Evolutionary conservation across 1,140 invertebrate genomes (phyloP).

Genomic region (Tribolium castaneum): DNA sequence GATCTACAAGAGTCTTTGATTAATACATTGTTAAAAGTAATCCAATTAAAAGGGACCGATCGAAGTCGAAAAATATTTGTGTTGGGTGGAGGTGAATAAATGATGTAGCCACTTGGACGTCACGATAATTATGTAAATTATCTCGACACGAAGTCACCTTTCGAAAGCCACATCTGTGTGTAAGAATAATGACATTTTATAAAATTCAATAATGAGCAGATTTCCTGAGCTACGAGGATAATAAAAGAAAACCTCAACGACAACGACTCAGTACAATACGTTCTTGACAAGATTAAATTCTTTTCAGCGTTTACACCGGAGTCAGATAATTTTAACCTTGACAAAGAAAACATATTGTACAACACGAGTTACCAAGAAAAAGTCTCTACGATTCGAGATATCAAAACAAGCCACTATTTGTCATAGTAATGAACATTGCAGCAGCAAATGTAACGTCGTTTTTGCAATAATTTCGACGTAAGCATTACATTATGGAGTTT

Average conservation of each 20-base stretch:
- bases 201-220: slow-evolving; percentile 11
- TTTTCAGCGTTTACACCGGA: slow-evolving; percentile 22
- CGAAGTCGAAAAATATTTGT: background rate
- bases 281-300: slow-evolving; percentile 34
- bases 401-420: slow-evolving; percentile 35
- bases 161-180: background rate
- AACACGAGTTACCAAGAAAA: slow-evolving; percentile 23
- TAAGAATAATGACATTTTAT: slow-evolving; percentile 13
- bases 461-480: slow-evolving; percentile 34
- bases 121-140: slow-evolving; percentile 5
- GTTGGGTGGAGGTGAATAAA: background rate
- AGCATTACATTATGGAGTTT: slow-evolving; percentile 30
- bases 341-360: slow-evolving; percentile 34
- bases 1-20: background rate
- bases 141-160: background rate
- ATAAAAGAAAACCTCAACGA: slow-evolving; percentile 2
- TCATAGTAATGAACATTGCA: slow-evolving; percentile 31
- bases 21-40: background rate
- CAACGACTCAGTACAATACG: slow-evolving; percentile 20
- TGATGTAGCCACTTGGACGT: background rate
- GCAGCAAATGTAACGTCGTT: slow-evolving; percentile 23
- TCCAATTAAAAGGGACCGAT: background rate
- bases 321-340: slow-evolving; percentile 34
- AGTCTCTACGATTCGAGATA: slow-evolving; percentile 20
- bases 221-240: background rate